Base-by-base conservation (phyloP, 2,113 vertebrate genomes). In the Aptenodytes patagonicus region DNA sequence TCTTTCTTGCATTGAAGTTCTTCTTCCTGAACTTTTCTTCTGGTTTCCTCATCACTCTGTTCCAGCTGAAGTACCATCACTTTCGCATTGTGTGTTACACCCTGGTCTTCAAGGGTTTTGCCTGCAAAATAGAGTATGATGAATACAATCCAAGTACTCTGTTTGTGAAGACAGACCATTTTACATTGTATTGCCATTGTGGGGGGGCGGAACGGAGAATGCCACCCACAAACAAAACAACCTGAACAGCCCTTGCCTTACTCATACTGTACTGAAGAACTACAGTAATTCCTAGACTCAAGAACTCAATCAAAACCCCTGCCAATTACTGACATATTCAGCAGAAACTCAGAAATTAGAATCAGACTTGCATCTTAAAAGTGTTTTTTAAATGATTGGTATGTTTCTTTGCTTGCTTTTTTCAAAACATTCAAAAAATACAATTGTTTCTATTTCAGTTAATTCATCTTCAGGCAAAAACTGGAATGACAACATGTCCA, bases 11-110 rank as follows among this genome's bases (percentile, higher is more conserved):
- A 96, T 2, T 98, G 96, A 55, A 98, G 98, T 89, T 99, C 98
- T 32, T 99, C 98, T 16, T 95, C 98, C 72, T 98, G 98, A 31
- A 87, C 92, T 89, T 97, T 94, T 18, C 89, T 98, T 65, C 96
- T 98, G 24, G 85, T 95, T 58, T 99, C 98, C 5, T 98, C 97
- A 57, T 99, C 98, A 4, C 98, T 98, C 70, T 98, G 97, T n/a
- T 98, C 98, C 52, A 99, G 88, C 1, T 99, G 98, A 14, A 99
- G 98, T 36, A 99, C 98, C 99, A 99, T 99, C 8, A 99, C 91
- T 95, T 99, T 99, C 10, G 99, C 98, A 55, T 99, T 99, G 98
- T 99, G 99, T 66, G 97, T 98, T 64, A 99, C 98, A 0, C 98
- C 99, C 93, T 99, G 99, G 20, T 99, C 98, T 47, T 98, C 98